phyloP scores from a whole-genome alignment of 2,113 vertebrate genomes.

The Noturus placidus region DNA sequence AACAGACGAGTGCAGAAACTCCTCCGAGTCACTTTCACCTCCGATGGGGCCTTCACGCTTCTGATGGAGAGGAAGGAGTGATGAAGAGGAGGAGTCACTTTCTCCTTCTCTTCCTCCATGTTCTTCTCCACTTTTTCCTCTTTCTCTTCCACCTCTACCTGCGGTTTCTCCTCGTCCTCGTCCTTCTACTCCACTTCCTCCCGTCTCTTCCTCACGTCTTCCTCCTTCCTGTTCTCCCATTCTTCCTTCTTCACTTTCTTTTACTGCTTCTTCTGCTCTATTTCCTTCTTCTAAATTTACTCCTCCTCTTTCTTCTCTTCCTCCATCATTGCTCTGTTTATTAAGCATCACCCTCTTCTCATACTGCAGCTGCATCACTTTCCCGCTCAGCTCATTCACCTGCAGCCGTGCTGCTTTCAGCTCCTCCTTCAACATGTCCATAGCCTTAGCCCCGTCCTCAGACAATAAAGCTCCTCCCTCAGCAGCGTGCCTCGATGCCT shows the following conservation, averaged over 20 bases:
- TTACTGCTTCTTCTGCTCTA: slow-evolving; percentile 73
- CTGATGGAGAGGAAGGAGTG: slow-evolving; percentile 87
- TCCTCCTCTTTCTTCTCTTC: slow-evolving; percentile 55
- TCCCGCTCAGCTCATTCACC: slow-evolving; percentile 95
- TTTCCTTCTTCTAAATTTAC: slow-evolving; percentile 71
- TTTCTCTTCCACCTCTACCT: not conserved
- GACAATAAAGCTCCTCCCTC: slow-evolving; percentile 77
- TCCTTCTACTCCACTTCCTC: slow-evolving; percentile 64
- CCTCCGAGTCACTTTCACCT: slow-evolving; percentile 92
- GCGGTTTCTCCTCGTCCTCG: not conserved
- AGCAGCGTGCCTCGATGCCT: slow-evolving; percentile 70
- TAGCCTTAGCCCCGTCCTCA: slow-evolving; percentile 59
- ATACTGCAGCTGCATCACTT: slow-evolving; percentile 98
- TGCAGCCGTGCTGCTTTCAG: slow-evolving; percentile 91
- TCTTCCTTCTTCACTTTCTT: slow-evolving; percentile 66
- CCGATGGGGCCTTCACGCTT: slow-evolving; percentile 94
- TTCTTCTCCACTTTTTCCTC: slow-evolving; percentile 65
- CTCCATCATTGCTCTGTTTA: slow-evolving; percentile 88
- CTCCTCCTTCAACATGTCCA: slow-evolving; percentile 89
- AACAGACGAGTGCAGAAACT: slow-evolving; percentile 83
- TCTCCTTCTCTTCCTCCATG: slow-evolving; percentile 82
- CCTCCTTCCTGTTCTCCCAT: slow-evolving; percentile 75
- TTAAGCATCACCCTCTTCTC: slow-evolving; percentile 94
- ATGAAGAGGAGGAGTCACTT: slow-evolving; percentile 80
- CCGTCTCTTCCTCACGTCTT: slow-evolving; percentile 66